Conservation (phyloP, 2,888 invertebrate genomes). For the Nomada lathburiana region DNA sequence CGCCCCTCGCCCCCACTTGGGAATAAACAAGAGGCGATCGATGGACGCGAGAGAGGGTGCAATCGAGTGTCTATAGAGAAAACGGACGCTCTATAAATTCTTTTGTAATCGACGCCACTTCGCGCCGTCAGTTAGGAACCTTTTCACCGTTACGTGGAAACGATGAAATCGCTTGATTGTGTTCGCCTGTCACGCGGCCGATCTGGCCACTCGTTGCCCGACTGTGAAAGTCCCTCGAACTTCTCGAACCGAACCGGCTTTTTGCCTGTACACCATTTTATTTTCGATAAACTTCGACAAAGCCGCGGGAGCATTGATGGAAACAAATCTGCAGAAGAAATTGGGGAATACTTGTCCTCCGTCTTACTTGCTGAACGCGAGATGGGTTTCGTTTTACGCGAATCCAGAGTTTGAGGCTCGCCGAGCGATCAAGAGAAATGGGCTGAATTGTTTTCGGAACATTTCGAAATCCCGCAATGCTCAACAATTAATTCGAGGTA, state of each 20-base stretch:
- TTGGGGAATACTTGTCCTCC: too few species aligned
- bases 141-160: constrained; percentile 43
- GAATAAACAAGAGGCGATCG: constrained; percentile 73
- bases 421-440: too few species aligned
- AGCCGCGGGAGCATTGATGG: too few species aligned
- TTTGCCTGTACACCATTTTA: not conserved
- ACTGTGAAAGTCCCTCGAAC: not conserved
- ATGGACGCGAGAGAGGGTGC: constrained; percentile 62
- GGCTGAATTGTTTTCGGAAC: too few species aligned
- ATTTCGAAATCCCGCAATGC: too few species aligned
- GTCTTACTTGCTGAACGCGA: too few species aligned
- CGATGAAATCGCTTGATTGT: constrained; percentile 49
- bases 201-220: not conserved
- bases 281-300: too few species aligned
- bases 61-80: constrained; percentile 68
- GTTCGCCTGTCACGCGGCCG: constrained; percentile 2
- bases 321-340: too few species aligned
- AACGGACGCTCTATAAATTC: constrained; percentile 64
- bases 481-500: too few species aligned
- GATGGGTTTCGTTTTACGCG: too few species aligned
- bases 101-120: constrained; percentile 63
- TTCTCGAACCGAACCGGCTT: not conserved
- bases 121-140: constrained; percentile 45
- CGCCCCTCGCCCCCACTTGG: constrained; percentile 67
- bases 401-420: too few species aligned